Evolutionary conservation across 2,113 vertebrate genomes (phyloP), one percentile per base, ranked within the genome.

Genomic region (Pseudopipra pipra): DNA sequence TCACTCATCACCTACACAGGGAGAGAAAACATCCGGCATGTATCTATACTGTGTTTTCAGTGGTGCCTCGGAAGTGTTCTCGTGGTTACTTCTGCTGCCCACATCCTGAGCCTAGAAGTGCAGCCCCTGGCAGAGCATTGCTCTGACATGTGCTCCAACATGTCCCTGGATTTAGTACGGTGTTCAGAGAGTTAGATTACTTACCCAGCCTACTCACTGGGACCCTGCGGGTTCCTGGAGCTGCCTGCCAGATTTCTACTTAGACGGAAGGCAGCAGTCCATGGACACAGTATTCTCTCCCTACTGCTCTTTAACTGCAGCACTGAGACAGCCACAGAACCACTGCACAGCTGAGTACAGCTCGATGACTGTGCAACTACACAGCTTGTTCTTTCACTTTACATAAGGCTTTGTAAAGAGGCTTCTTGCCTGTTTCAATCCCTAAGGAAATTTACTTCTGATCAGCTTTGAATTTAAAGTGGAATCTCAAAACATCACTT

Each of bases 1-100:
- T 99, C 98, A 70, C 97, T 98, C 97, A 99, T 93, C 61, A 98
- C 98, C 99, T 99, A 66, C 2, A 96, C 23, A 88, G 20, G 5
- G 73, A 93, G 22, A 70, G 41, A 88, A 96, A 92, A 88, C 14
- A 78, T 7, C 80, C 0, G 2, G 24, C 22, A 55, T 20, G 14
- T 58, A 46, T 68, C n/a, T 44, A 27, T 13, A 33, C 1, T 41
- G 21, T 25, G 17, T 30, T 90, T 89, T 76, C 39, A 85, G 43
- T 46, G 43, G 28, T 0, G 0, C n/a, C n/a, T 35, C 33, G 24
- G 2, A 90, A 85, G 11, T 12, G 6, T 76, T 74, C 52, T 56
- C 3, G 4, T 11, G n/a, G 35, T 63, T 56, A 75, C 23, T 67
- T 85, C 31, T 79, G 66, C 54, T 85, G 44, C n/a, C n/a, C 55